Evolutionary conservation across 2,888 invertebrate genomes (phyloP).

Genomic region (Furcula furcula): DNA sequence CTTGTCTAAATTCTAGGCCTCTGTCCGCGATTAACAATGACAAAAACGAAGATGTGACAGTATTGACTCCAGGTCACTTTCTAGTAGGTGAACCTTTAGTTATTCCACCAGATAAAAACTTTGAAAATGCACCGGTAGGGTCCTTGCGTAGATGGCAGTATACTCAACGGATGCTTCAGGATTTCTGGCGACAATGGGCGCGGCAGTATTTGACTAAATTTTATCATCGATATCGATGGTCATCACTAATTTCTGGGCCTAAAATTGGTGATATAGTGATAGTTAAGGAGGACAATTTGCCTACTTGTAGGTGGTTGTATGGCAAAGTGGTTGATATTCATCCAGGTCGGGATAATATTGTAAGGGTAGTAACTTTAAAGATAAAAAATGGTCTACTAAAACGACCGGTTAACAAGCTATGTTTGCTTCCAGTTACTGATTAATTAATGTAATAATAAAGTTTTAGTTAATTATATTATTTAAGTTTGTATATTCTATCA

Average conservation of each 20-base stretch:
- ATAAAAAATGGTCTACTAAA: too few species aligned
- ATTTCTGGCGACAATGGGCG: constrained; percentile 4
- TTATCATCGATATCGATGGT: constrained; percentile 1
- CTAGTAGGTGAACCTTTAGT: too few species aligned
- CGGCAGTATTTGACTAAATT: constrained; percentile 3
- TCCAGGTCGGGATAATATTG: too few species aligned
- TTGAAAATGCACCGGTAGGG: neutral
- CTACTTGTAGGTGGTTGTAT: constrained; percentile 1
- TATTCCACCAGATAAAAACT: too few species aligned
- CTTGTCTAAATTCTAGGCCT: constrained; percentile 7
- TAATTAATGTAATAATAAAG: too few species aligned
- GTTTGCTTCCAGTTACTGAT: too few species aligned
- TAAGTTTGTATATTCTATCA: too few species aligned
- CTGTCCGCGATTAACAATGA: neutral
- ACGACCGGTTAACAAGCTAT: too few species aligned
- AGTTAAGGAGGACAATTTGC: constrained; percentile 5
- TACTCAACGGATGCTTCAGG: constrained; percentile 2
- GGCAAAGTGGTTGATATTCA: constrained; percentile 2
- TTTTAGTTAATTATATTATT: too few species aligned
- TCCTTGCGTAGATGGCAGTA: constrained; percentile 3
- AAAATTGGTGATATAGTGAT: constrained; percentile 5
- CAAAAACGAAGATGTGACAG: neutral
- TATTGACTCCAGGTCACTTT: constrained; percentile 1
- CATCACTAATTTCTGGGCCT: neutral
- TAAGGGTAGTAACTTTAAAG: too few species aligned